Evolutionary conservation across 2,113 vertebrate species (phyloP), one percentile per base, ranked within the genome.

Genomic region (Eolophus roseicapilla): DNA sequence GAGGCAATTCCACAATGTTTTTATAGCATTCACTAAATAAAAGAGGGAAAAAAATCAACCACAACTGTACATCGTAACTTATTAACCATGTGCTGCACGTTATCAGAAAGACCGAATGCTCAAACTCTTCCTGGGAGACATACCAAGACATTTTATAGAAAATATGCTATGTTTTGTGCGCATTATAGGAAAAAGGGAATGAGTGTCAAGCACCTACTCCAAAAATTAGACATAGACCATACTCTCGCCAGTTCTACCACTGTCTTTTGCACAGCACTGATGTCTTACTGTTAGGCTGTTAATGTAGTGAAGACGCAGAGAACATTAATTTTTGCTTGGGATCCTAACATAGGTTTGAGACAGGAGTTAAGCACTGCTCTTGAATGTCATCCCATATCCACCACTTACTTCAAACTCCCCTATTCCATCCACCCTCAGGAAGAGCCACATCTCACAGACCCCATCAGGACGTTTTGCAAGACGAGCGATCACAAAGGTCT

Each of bases 381-480:
- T 19, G 41, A 55, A 25, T 3, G 6, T 12, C 64, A 81, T 4
- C 53, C 24, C 75, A 20, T 17, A 8, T 0, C 24, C 83, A 80
- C 9, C 37, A 86, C 95, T 87, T 35, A 97, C 97, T 83, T 97
- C 88, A 31, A 97, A 97, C n/a, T 94, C 50, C 39, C 97, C 97
- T 27, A 95, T 25, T n/a, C 97, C 96, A 1, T 96, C 93, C 88
- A 97, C 67, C 35, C 93, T 71, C 37, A 97, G 95, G 86, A 97
- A 96, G 15, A 97, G 94, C 97, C 97, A 97, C 94, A 97, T 93
- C 91, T 97, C 97, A 44, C 97, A 97, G 33, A 83, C 31, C 24
- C 96, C 70, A 1, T 53, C 10, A 0, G 85, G 95, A 1, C 96
- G 96, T 4, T 87, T 86, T n/a, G 93, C 75, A 1, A 97, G 87